Evolutionary conservation across 2,888 invertebrate genomes (phyloP).

Genomic region (Entomobrya multifasciata): DNA sequence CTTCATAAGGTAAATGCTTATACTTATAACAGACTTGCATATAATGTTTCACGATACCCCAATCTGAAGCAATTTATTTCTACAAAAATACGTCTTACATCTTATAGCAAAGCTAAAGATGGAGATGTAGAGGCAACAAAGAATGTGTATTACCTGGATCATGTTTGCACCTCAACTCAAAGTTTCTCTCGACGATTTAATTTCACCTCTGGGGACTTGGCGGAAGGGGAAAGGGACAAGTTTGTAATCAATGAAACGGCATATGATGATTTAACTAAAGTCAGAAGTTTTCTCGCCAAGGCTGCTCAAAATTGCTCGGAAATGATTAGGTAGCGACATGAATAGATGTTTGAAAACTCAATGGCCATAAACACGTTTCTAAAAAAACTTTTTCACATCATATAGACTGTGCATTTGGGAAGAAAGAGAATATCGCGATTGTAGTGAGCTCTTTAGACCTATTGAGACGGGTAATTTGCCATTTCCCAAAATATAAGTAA

Average conservation of each 20-base stretch:
- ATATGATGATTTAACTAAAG: slow-evolving; percentile 31
- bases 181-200: slow-evolving; percentile 73
- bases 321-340: slow-evolving; percentile 84
- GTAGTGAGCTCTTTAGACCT: slow-evolving; percentile 88
- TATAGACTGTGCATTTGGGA: slow-evolving; percentile 86
- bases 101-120: neutral
- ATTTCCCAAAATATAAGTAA: too few relatives aligned
- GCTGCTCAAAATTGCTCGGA: slow-evolving; percentile 89
- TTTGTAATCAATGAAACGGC: neutral
- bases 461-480: slow-evolving; percentile 84
- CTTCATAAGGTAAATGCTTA: slow-evolving; percentile 56
- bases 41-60: too few relatives aligned
- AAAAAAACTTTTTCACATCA: too few relatives aligned
- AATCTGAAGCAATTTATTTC: too few relatives aligned
- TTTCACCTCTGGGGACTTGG: slow-evolving; percentile 26
- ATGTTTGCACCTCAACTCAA: slow-evolving; percentile 70
- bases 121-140: slow-evolving; percentile 30
- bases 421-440: slow-evolving; percentile 83
- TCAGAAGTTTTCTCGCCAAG: slow-evolving; percentile 35
- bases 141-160: slow-evolving; percentile 65
- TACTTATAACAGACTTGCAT: too few relatives aligned
- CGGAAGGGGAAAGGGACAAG: neutral
- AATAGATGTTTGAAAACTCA: too few relatives aligned
- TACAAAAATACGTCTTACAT: too few relatives aligned
- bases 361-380: too few relatives aligned